These are phyloP conservation scores for Paramormyrops kingsleyae DNA, from an alignment of 2,113 vertebrate genomes.

Conservation along the genomic window DNA sequence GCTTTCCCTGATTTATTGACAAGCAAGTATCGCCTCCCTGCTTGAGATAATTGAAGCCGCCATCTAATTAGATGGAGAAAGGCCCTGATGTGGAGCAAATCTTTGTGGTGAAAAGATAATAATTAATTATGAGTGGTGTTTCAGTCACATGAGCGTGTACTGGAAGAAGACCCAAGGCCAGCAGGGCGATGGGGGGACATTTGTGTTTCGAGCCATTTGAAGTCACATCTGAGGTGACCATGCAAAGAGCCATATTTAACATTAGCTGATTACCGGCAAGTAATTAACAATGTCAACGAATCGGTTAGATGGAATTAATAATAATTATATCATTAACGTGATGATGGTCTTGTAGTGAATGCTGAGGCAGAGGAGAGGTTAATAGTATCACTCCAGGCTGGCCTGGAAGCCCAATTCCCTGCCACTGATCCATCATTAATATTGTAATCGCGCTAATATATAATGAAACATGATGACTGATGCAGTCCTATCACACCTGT, in stretches of 20 bases:
- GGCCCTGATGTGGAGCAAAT: constrained; percentile 48
- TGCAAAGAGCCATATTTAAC: constrained; percentile 70
- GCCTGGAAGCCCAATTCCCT: constrained; percentile 61
- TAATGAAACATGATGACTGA: constrained; percentile 62
- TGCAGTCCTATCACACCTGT: constrained; percentile 46
- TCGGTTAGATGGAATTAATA: constrained; percentile 75
- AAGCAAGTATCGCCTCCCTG: constrained; percentile 43
- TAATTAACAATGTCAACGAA: constrained; percentile 80
- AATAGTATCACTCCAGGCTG: constrained; percentile 68
- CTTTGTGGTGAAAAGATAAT: constrained; percentile 46
- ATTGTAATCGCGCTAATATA: constrained; percentile 61
- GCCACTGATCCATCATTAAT: constrained; percentile 73
- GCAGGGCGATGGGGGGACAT: constrained; percentile 26
- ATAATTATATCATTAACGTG: constrained; percentile 76
- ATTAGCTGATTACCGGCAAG: constrained; percentile 79
- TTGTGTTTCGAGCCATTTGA: constrained; percentile 41
- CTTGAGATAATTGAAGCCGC: constrained; percentile 56
- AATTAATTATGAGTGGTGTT: constrained; percentile 58
- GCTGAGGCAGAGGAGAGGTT: constrained; percentile 76
- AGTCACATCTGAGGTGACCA: constrained; percentile 54
- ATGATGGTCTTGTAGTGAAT: constrained; percentile 70
- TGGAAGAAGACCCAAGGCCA: constrained; percentile 21
- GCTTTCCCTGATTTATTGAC: constrained; percentile 58
- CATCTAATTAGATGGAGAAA: constrained; percentile 57
- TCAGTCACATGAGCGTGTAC: constrained; percentile 42